Conservation (phyloP, 2,113 vertebrate genomes). For the Spea bombifrons region DNA sequence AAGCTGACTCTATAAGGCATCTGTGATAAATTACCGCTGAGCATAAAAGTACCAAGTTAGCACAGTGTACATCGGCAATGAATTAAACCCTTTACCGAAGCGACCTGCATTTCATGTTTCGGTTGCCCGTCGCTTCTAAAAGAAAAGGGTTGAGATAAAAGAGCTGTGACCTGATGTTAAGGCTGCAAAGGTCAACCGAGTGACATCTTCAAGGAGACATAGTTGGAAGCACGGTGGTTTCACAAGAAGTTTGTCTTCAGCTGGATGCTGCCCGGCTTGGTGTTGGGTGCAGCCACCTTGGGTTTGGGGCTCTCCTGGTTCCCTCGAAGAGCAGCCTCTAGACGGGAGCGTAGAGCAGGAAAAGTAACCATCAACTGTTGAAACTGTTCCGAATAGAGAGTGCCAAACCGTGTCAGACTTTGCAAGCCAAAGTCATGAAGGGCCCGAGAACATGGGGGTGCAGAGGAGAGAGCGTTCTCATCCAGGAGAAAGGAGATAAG, state of each 20-base stretch:
- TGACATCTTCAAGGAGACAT: neutral
- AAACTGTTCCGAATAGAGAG: slow-evolving; percentile 79
- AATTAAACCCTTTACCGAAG: neutral
- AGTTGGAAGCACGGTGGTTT: slow-evolving; percentile 43
- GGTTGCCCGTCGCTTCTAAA: slow-evolving; percentile 10
- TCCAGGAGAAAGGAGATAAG: slow-evolving; percentile 92
- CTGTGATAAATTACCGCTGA: neutral
- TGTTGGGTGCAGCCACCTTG: slow-evolving; percentile 63
- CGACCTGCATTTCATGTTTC: neutral
- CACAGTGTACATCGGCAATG: neutral
- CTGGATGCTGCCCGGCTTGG: slow-evolving; percentile 75
- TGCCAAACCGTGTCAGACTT: slow-evolving; percentile 84
- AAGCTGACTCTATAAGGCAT: slow-evolving; percentile 36
- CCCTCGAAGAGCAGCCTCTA: slow-evolving; percentile 84
- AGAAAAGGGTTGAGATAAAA: neutral
- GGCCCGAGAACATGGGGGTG: slow-evolving; percentile 64
- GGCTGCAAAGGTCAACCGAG: neutral
- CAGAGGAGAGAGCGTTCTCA: slow-evolving; percentile 80
- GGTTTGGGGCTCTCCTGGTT: slow-evolving; percentile 79
- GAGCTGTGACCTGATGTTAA: slow-evolving; percentile 2
- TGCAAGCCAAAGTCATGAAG: slow-evolving; percentile 87
- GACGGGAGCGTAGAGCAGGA: slow-evolving; percentile 81
- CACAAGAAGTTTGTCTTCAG: slow-evolving; percentile 90
- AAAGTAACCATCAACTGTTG: slow-evolving; percentile 79
- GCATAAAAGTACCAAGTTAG: neutral